Conservation (phyloP, 1,140 invertebrate genomes). For the Microvelia longipes region DNA sequence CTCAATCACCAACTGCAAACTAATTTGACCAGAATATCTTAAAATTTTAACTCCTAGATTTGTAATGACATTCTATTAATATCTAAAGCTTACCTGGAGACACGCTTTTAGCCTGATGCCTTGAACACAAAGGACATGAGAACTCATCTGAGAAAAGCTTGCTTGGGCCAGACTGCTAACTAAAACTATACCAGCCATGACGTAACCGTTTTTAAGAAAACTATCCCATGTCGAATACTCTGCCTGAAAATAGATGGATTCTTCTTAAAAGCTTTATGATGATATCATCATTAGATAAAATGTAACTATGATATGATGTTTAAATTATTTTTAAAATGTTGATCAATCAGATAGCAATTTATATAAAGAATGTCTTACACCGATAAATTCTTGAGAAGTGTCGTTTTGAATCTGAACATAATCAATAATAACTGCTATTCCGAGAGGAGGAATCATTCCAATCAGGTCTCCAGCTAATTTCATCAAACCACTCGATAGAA, state of each 20-base stretch:
- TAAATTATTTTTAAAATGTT: neutral
- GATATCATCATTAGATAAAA: neutral
- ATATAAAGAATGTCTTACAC: neutral
- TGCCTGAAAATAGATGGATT: conserved; percentile 4
- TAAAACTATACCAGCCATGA: conserved; percentile 54
- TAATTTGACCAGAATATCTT: too few species aligned
- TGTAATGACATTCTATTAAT: too few species aligned
- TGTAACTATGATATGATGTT: neutral
- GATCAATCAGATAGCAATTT: neutral
- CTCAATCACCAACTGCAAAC: too few species aligned
- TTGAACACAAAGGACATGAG: conserved; percentile 63
- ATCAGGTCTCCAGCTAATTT: conserved; percentile 62
- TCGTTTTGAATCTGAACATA: conserved; percentile 34
- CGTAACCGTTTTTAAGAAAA: conserved; percentile 60
- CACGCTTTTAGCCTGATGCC: conserved; percentile 60
- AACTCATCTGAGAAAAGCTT: conserved; percentile 67
- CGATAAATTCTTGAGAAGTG: neutral
- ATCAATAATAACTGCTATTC: conserved; percentile 53
- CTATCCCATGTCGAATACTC: conserved; percentile 33
- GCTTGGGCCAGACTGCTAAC: conserved; percentile 57
- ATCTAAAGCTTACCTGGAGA: conserved; percentile 56
- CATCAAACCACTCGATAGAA: conserved; percentile 52
- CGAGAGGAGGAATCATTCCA: conserved; percentile 58
- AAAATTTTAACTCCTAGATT: too few species aligned
- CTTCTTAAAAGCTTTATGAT: neutral